These are phyloP conservation scores for Aleiodes leptofemur DNA, from an alignment of 2,888 invertebrate species.

Conservation along the genomic window DNA sequence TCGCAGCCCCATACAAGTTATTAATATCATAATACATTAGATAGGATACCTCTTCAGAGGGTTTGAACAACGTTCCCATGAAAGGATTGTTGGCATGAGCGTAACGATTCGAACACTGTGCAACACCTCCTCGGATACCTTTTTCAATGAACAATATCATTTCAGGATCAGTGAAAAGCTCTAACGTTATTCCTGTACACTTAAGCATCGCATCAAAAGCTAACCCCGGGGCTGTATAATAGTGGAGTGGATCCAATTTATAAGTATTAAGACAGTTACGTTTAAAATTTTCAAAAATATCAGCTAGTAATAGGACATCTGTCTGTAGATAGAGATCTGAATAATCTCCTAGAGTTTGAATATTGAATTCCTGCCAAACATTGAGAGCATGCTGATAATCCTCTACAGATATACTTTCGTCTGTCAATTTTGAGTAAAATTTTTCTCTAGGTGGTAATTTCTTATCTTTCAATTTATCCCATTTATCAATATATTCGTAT, in stretches of 20 bases:
- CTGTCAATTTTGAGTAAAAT: constrained; percentile 57
- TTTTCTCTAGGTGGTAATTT: constrained; percentile 50
- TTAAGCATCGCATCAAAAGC: constrained; percentile 52
- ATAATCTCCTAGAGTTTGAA: constrained; percentile 49
- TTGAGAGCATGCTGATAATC: constrained; percentile 66
- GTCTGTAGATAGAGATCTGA: neutral
- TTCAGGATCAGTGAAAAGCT: constrained; percentile 55
- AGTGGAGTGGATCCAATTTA: constrained; percentile 61
- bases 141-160: constrained; percentile 57
- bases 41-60: constrained; percentile 33
- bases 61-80: constrained; percentile 45
- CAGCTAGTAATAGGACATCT: constrained; percentile 51
- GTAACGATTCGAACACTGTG: constrained; percentile 57
- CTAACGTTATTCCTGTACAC: constrained; percentile 44
- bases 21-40: constrained; percentile 51
- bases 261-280: constrained; percentile 60
- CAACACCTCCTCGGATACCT: constrained; percentile 59
- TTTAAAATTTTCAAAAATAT: constrained; percentile 70
- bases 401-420: constrained; percentile 51
- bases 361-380: constrained; percentile 65
- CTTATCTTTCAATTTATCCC: constrained; percentile 55
- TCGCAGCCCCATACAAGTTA: constrained; percentile 47
- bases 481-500: constrained; percentile 62
- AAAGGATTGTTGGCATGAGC: constrained; percentile 58
- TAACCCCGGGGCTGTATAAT: constrained; percentile 50